phyloP scores from a whole-genome alignment of 2,113 vertebrate species.

The Brachyistius frenatus region DNA sequence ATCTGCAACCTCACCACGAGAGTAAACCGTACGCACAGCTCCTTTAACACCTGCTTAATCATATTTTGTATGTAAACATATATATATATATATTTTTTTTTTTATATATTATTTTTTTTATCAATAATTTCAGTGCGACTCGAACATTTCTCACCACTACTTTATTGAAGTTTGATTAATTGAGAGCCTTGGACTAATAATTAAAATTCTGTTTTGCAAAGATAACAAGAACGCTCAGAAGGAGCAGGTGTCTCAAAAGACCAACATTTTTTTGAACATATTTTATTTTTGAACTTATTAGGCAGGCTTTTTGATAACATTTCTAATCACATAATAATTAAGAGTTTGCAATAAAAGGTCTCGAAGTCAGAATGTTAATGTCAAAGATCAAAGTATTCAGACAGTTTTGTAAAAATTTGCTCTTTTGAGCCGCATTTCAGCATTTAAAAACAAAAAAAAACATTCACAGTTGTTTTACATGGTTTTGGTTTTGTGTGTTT shows the following conservation, averaged over 20 bases:
- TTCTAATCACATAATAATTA: background rate
- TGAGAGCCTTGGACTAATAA: too few relatives aligned
- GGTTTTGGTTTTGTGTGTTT: background rate
- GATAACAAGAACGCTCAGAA: background rate
- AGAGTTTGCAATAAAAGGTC: background rate
- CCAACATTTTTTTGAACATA: background rate
- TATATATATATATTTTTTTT: too few relatives aligned
- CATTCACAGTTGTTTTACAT: too few relatives aligned
- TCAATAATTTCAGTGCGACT: too few relatives aligned
- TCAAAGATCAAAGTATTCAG: background rate
- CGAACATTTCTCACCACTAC: too few relatives aligned
- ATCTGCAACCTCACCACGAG: too few relatives aligned
- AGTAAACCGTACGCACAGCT: too few relatives aligned
- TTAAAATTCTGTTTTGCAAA: background rate
- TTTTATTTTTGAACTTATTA: background rate
- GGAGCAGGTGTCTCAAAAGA: background rate
- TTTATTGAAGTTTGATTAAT: too few relatives aligned
- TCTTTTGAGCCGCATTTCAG: background rate
- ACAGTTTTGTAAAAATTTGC: too few relatives aligned
- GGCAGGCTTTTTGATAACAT: background rate
- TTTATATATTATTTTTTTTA: too few relatives aligned
- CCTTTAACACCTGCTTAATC: too few relatives aligned
- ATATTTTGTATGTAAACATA: too few relatives aligned
- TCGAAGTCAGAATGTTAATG: background rate
- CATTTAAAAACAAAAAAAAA: background rate